Percentiles rank a stretch among this genome's conserved stretches.
phyloP scores from a whole-genome alignment of 1,140 invertebrate genomes.

The Latrodectus geometricus region DNA sequence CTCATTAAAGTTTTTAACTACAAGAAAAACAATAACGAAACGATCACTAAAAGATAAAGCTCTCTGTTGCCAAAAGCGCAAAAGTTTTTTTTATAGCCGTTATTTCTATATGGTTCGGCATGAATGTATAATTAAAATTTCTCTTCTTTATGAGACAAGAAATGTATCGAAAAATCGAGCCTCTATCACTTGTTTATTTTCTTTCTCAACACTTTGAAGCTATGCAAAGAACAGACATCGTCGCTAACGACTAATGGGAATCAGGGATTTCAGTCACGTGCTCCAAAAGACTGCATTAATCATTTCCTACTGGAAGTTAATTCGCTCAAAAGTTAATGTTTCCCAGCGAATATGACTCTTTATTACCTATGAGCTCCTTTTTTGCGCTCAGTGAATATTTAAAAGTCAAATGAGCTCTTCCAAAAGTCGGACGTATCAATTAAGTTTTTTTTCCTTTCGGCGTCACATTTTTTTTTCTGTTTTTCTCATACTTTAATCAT shows the following conservation, averaged over 20 bases:
- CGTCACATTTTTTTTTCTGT: neutral
- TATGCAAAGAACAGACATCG: neutral
- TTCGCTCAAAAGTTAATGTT: neutral
- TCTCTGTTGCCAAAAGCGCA: too few species aligned
- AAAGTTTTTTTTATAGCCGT: too few species aligned
- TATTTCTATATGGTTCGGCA: too few species aligned
- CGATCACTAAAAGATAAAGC: too few species aligned
- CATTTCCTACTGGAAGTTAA: conserved; percentile 1
- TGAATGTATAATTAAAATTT: too few species aligned
- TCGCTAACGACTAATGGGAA: neutral
- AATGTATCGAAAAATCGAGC: too few species aligned
- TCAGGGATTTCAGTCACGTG: neutral
- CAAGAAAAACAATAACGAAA: too few species aligned
- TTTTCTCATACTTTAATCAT: neutral
- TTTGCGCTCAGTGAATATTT: neutral
- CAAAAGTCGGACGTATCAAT: neutral
- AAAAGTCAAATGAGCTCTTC: neutral
- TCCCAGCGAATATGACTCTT: neutral
- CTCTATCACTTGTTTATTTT: too few species aligned
- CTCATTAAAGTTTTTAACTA: too few species aligned
- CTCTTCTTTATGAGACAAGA: too few species aligned
- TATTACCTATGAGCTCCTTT: neutral
- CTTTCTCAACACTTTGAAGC: too few species aligned
- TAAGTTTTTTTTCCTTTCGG: neutral
- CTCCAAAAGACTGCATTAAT: neutral